These are phyloP conservation scores for Phylloscopus collybita DNA, from an alignment of 2,797 vertebrate genomes.

Conservation along the genomic window DNA sequence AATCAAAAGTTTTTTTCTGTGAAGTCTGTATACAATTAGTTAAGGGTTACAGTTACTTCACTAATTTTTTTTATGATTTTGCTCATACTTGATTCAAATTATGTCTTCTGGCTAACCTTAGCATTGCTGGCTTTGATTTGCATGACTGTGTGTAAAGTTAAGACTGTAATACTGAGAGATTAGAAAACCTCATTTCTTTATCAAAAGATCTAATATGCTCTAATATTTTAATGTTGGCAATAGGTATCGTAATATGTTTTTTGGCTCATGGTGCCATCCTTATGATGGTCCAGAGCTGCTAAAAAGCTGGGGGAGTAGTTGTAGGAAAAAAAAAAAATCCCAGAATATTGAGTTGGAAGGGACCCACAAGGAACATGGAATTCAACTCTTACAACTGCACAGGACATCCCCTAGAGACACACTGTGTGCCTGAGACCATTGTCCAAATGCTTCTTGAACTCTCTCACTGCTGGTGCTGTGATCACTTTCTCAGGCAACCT, in stretches of 20 bases:
- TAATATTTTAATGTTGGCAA: constrained; percentile 46
- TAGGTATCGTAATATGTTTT: fast-evolving
- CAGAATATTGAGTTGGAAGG: neutral
- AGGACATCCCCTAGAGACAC: neutral
- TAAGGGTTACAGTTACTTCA: neutral
- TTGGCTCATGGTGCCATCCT: neutral
- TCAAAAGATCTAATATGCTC: neutral
- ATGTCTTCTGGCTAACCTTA: constrained; percentile 31
- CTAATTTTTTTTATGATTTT: constrained; percentile 6
- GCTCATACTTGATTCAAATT: neutral
- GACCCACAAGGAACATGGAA: neutral
- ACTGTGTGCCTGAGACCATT: neutral
- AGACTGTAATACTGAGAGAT: neutral
- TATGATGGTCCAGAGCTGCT: neutral
- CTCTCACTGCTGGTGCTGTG: neutral
- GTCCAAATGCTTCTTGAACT: too few relatives aligned
- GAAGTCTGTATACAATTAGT: neutral
- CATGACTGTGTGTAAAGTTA: constrained; percentile 11
- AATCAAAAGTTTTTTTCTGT: neutral
- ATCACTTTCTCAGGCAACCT: neutral
- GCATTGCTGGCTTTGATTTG: neutral
- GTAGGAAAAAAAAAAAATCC: neutral
- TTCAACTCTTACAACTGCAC: neutral
- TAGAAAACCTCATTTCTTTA: constrained; percentile 44
- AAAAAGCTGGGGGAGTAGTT: neutral